A percentile compares a stretch with the other conserved stretches of the same genome.
These are phyloP conservation scores for Notodonta ziczac DNA, from an alignment of 2,888 invertebrate genomes.

Conservation along the genomic window DNA sequence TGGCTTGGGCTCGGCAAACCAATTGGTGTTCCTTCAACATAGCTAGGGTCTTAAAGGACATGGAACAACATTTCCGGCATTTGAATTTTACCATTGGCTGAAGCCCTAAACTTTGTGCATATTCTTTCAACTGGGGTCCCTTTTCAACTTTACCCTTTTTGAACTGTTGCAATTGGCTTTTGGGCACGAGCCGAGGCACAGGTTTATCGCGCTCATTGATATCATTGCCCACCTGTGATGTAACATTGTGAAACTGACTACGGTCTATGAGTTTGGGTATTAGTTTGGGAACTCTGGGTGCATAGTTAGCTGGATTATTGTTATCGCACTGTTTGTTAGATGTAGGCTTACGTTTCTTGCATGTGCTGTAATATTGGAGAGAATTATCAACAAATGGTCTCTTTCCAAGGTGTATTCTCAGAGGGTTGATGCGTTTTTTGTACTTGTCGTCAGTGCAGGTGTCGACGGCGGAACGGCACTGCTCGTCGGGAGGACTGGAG, in stretches of 20 bases:
- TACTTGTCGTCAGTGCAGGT: constrained; percentile 62
- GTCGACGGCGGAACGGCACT: constrained; percentile 55
- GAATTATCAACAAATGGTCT: constrained; percentile 80
- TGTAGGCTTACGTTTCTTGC: constrained; percentile 68
- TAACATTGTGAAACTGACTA: constrained; percentile 67
- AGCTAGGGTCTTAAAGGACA: constrained; percentile 87
- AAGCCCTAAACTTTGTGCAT: constrained; percentile 89
- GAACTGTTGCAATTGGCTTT: constrained; percentile 75
- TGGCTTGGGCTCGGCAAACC: constrained; percentile 82
- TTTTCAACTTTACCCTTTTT: constrained; percentile 78
- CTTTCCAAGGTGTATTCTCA: constrained; percentile 78
- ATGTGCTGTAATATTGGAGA: constrained; percentile 60
- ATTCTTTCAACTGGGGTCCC: constrained; percentile 81
- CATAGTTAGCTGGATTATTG: constrained; percentile 47
- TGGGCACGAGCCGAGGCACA: constrained; percentile 77
- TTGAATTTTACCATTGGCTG: constrained; percentile 89
- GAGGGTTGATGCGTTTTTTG: constrained; percentile 74
- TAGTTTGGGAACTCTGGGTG: constrained; percentile 70
- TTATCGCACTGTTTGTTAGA: constrained; percentile 63
- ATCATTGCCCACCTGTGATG: constrained; percentile 56
- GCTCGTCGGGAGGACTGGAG: constrained; percentile 54
- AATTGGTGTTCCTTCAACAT: constrained; percentile 89
- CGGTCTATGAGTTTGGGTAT: constrained; percentile 68
- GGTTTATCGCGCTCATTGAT: constrained; percentile 74
- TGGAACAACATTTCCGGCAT: constrained; percentile 89